Conservation (phyloP, 2,888 invertebrate genomes). For the Thelaira solivaga region DNA sequence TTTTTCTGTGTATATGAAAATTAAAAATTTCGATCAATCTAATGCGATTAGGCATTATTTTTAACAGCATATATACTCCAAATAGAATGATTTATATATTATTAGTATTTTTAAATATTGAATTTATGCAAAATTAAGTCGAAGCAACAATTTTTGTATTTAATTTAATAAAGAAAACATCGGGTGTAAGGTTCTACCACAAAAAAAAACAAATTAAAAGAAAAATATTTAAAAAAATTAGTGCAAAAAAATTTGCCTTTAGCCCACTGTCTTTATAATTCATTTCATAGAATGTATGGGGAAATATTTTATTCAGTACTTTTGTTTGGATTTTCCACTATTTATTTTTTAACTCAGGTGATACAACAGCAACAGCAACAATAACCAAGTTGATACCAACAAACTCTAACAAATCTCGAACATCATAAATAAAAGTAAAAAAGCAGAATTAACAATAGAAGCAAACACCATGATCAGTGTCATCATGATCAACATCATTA, state of each 20-base stretch:
- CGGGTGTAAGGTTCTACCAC: no score
- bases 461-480: constrained; percentile 64
- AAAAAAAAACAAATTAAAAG: no score
- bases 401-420: constrained; percentile 30
- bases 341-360: constrained; percentile 68
- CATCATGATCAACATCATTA: constrained; percentile 65
- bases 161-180: no score
- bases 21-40: no score
- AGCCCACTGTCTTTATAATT: constrained; percentile 39
- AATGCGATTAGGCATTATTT: no score
- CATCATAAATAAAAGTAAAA: constrained; percentile 8
- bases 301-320: constrained; percentile 20
- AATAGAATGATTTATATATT: no score
- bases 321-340: constrained; percentile 62
- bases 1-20: no score
- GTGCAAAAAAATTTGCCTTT: background rate
- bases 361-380: constrained; percentile 52
- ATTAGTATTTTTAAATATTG: no score
- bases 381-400: constrained; percentile 20
- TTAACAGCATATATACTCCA: no score
- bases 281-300: constrained; percentile 15
- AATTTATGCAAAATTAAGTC: no score
- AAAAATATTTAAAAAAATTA: no score
- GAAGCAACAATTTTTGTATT: no score
- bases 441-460: constrained; percentile 46